A percentile compares a stretch with the other conserved stretches of the same genome.
Evolutionary conservation across 2,888 invertebrate genomes (phyloP).

Genomic region (Dichetophora obliterata): DNA sequence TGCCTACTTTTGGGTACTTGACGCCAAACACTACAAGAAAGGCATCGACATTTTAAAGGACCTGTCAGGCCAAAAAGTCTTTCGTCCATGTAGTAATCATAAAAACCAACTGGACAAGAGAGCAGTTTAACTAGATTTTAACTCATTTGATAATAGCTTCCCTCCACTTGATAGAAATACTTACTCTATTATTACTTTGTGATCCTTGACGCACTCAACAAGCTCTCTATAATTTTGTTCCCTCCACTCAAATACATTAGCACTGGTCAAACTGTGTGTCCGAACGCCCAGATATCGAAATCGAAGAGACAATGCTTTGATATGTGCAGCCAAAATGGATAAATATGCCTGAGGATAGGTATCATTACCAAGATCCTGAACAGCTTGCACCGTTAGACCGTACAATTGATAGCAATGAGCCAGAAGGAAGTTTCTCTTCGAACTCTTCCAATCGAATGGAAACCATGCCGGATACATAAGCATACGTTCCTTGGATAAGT

Average conservation of each 20-base stretch:
- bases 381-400: slow-evolving; percentile 41
- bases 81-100: too few species aligned
- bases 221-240: slow-evolving; percentile 51
- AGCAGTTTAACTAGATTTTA: too few species aligned
- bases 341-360: slow-evolving; percentile 62
- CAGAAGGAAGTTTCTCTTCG: slow-evolving; percentile 48
- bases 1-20: too few species aligned
- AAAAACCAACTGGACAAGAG: too few species aligned
- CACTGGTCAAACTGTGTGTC: slow-evolving; percentile 20
- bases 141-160: background rate
- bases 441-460: slow-evolving; percentile 60
- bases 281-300: slow-evolving; percentile 47
- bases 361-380: slow-evolving; percentile 51
- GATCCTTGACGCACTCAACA: slow-evolving; percentile 59
- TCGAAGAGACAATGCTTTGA: slow-evolving; percentile 56
- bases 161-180: background rate
- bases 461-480: slow-evolving; percentile 59
- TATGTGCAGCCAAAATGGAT: slow-evolving; percentile 58
- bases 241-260: background rate
- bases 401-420: slow-evolving; percentile 50
- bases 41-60: too few species aligned
- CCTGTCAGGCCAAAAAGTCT: too few species aligned
- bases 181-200: slow-evolving; percentile 58
- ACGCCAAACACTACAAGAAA: too few species aligned
- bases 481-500: slow-evolving; percentile 45